Evolutionary conservation across 2,888 invertebrate genomes (phyloP).

Genomic region (Acronicta psi): DNA sequence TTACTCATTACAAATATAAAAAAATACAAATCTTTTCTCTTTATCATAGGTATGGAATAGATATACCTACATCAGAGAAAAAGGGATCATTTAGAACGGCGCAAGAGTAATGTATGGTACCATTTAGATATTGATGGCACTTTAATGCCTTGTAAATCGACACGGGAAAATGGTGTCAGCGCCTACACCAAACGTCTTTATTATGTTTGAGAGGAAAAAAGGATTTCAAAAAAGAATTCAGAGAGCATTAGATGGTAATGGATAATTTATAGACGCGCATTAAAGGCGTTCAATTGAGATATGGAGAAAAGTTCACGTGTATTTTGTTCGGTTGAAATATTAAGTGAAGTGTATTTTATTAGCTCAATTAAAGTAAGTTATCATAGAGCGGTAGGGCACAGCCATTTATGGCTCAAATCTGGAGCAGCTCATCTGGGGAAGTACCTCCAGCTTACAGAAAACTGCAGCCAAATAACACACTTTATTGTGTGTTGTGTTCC

Average conservation of each 20-base stretch:
- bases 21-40: slow-evolving; percentile 1
- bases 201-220: slow-evolving; percentile 34
- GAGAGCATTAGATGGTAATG: slow-evolving; percentile 39
- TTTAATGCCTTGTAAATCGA: slow-evolving; percentile 60
- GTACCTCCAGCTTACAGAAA: no score
- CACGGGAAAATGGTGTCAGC: slow-evolving; percentile 34
- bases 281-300: slow-evolving; percentile 39
- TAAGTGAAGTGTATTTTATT: neutral
- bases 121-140: slow-evolving; percentile 55
- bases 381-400: no score
- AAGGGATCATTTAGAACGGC: slow-evolving; percentile 15
- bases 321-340: slow-evolving; percentile 30
- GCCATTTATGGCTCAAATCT: no score
- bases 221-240: slow-evolving; percentile 35
- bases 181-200: slow-evolving; percentile 31
- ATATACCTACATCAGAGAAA: no score
- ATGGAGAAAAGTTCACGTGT: slow-evolving; percentile 37
- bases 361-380: no score
- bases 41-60: no score
- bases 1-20: neutral
- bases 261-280: slow-evolving; percentile 53
- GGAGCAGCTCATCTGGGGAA: no score
- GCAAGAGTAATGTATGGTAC: slow-evolving; percentile 35
- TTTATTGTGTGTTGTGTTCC: no score
- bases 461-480: no score